Base-by-base conservation (phyloP, 2,113 vertebrate genomes). In the Phylloscopus trochiloides region DNA sequence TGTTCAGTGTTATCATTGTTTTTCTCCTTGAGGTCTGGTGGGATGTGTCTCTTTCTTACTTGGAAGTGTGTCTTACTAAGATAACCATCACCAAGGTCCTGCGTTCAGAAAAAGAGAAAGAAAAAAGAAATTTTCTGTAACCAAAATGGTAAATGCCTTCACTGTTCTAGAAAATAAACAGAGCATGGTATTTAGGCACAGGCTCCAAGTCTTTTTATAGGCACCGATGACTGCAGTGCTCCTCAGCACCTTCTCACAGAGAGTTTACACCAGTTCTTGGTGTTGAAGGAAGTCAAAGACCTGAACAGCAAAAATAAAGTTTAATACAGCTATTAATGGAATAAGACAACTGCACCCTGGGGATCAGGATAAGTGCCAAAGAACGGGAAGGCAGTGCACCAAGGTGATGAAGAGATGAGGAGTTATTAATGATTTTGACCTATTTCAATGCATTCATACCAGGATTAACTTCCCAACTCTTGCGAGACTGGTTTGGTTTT, bases 31-130 rank as follows among this genome's bases (percentile, higher is more conserved):
- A 70, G 70, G 59, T 81, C 81, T 93, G 86, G 47, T 51, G 54
- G 9, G 21, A 61, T 12, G 45, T 74, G 83, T 86, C 63, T 82
- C 4, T 59, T 95, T 94, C 90, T 97, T 52, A 96, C 55, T 86
- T 96, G 96, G 83, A 98, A 97, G 51, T 96, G 80, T 55, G 72
- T 98, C 97, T 98, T 98, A 95, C 93, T 97, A 91, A 98, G 97
- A 92, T 98, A 98, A 85, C 98, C 97, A 95, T 98, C 98, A 92
- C 84, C 78, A 92, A 73, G 88, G 72, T 98, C 98, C 98, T 98
- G 96, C 34, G 28, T 93, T 93, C 50, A 96, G 57, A 94, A 86
- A 94, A 68, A 48, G 75, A 86, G 74, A 97, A 90, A 89, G 12
- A 45, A 97, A 97, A 66, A 48, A 43, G 16, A 67, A n/a, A 70